Percentiles rank a stretch among this genome's conserved stretches.
These are phyloP conservation scores for Gymnothorax javanicus DNA, from an alignment of 2,797 vertebrate genomes.

Conservation along the genomic window DNA sequence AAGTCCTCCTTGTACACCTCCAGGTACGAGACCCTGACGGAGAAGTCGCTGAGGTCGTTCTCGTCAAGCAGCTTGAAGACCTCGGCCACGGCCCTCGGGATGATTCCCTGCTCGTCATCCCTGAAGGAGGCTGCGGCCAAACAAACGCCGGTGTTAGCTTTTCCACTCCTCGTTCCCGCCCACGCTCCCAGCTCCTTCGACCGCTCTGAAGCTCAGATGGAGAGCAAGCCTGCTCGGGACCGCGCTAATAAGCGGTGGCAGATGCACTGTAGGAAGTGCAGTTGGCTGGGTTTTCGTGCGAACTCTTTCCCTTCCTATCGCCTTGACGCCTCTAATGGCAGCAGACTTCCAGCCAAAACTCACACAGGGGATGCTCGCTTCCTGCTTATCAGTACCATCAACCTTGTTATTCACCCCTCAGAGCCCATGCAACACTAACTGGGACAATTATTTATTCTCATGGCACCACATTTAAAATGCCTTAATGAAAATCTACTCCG, in stretches of 20 bases:
- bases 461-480: not conserved
- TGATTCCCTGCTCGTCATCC: conserved; percentile 94
- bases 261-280: conserved; percentile 57
- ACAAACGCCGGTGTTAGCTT: conserved; percentile 4
- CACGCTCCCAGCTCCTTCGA: conserved; percentile 14
- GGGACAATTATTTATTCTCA: not conserved
- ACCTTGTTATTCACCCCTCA: not conserved
- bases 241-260: conserved; percentile 45
- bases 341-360: not conserved
- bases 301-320: conserved; percentile 33
- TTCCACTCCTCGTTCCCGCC: not conserved
- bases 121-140: conserved; percentile 82
- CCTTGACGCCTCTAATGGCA: not conserved
- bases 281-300: conserved; percentile 46
- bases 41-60: conserved; percentile 90
- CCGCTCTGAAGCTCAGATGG: conserved; percentile 46
- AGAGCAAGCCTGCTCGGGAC: conserved; percentile 40
- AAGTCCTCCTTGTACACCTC: conserved; percentile 98
- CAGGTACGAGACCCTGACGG: conserved; percentile 89
- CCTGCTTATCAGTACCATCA: not conserved
- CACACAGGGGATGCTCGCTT: not conserved
- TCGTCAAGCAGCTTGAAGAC: conserved; percentile 94
- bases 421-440: not conserved
- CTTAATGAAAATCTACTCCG: not conserved
- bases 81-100: conserved; percentile 91